Percentiles rank a stretch among this genome's conserved stretches.
Evolutionary conservation across 2,888 invertebrate species (phyloP).

Genomic region (Xanthorhoe designata): DNA sequence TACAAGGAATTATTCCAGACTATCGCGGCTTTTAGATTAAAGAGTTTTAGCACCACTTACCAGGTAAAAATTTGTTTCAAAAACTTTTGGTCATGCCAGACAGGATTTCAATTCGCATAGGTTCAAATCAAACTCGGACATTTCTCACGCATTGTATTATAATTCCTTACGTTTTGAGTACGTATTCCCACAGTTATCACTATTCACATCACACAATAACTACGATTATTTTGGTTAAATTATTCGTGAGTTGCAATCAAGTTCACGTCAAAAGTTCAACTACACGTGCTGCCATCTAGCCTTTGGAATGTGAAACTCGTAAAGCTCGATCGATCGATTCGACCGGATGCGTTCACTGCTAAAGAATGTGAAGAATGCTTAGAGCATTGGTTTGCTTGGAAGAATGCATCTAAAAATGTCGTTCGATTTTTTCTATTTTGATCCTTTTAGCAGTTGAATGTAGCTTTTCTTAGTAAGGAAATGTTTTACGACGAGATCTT

Average conservation of each 20-base stretch:
- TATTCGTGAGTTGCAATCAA: conserved; percentile 78
- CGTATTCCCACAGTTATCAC: conserved; percentile 69
- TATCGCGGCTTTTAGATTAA: background rate
- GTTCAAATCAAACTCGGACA: conserved; percentile 58
- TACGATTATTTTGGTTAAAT: conserved; percentile 82
- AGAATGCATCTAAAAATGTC: conserved; percentile 55
- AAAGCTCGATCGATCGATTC: conserved; percentile 75
- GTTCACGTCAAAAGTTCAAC: conserved; percentile 85
- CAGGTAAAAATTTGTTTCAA: conserved; percentile 36
- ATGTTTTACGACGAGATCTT: conserved; percentile 66
- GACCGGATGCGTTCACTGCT: conserved; percentile 60
- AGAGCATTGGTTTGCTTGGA: no score
- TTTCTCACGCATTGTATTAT: conserved; percentile 66
- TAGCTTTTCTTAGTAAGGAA: conserved; percentile 64
- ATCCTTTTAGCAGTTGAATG: conserved; percentile 58
- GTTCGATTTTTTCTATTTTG: conserved; percentile 44
- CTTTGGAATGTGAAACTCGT: conserved; percentile 61
- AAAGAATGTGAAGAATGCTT: conserved; percentile 55
- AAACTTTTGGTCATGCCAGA: conserved; percentile 47
- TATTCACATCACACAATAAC: conserved; percentile 76
- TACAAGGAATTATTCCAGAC: conserved; percentile 2
- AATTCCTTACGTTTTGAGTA: conserved; percentile 59
- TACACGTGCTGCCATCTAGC: conserved; percentile 71
- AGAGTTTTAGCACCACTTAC: conserved; percentile 47
- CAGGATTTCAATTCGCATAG: conserved; percentile 49